Evolutionary conservation across 2,797 vertebrate genomes (phyloP).

Genomic region (Phalanger gymnotis): DNA sequence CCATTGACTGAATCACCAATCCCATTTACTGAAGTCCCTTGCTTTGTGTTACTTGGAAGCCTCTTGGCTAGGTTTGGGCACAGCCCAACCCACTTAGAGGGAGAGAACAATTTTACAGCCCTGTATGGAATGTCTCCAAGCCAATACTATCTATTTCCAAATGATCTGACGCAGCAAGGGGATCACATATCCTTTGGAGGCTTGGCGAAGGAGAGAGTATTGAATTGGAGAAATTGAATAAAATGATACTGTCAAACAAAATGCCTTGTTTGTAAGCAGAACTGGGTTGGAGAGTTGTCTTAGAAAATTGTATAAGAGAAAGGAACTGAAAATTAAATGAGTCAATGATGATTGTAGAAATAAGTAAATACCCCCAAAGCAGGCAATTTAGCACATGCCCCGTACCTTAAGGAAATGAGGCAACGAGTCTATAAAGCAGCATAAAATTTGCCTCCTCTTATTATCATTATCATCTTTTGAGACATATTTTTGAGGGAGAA

Average conservation of each 20-base stretch:
- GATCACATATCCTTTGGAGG: conserved; percentile 76
- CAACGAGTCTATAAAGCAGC: conserved; percentile 58
- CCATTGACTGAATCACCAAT: conserved; percentile 59
- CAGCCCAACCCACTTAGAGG: conserved; percentile 77
- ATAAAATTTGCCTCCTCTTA: conserved; percentile 63
- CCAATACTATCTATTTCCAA: conserved; percentile 77
- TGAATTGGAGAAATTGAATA: conserved; percentile 60
- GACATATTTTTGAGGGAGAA: conserved; percentile 40
- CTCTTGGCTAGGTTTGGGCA: conserved; percentile 71
- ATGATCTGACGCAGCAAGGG: conserved; percentile 74
- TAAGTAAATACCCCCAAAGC: neutral
- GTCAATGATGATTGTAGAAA: conserved; percentile 39
- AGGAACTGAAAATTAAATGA: conserved; percentile 59
- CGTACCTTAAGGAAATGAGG: conserved; percentile 42
- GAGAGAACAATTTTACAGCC: conserved; percentile 74
- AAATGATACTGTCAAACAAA: conserved; percentile 72
- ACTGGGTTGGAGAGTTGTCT: conserved; percentile 58
- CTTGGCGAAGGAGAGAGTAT: conserved; percentile 65
- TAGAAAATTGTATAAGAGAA: conserved; percentile 53
- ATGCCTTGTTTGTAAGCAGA: conserved; percentile 51
- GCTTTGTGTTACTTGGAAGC: conserved; percentile 75
- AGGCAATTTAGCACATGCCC: conserved; percentile 52
- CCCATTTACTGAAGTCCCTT: conserved; percentile 55
- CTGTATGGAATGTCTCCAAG: conserved; percentile 73
- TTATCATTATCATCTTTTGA: conserved; percentile 57